A percentile compares a stretch with the other conserved stretches of the same genome.
Evolutionary conservation across 2,888 invertebrate genomes (phyloP).

Genomic region (Hymenopus coronatus): DNA sequence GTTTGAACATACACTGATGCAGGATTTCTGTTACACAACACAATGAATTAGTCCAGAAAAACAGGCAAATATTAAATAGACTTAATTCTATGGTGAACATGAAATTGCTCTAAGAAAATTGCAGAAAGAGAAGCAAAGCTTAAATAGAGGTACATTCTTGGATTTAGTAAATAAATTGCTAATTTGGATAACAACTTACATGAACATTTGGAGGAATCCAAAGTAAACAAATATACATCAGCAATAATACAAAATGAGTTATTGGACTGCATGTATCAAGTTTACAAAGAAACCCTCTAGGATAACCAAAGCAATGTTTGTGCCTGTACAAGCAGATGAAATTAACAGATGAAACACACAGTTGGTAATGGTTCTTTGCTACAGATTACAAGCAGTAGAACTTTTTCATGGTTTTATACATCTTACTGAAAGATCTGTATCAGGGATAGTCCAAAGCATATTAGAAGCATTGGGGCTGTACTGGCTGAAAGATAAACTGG

Average conservation of each 20-base stretch:
- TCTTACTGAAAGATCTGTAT: background rate
- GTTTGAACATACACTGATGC: background rate
- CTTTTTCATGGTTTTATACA: background rate
- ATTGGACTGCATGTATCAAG: background rate
- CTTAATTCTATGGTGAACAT: background rate
- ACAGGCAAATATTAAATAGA: background rate
- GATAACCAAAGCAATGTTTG: background rate
- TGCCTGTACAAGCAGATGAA: background rate
- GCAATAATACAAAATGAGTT: background rate
- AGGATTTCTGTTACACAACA: background rate
- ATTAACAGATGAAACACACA: background rate
- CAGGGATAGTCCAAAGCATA: background rate
- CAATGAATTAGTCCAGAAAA: background rate
- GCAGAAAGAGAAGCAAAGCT: background rate
- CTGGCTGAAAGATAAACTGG: background rate
- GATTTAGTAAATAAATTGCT: background rate
- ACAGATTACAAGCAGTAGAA: background rate
- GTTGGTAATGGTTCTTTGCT: background rate
- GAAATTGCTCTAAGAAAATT: background rate
- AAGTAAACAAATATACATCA: background rate
- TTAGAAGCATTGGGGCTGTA: background rate
- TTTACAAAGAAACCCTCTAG: background rate
- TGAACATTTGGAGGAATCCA: background rate
- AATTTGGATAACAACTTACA: background rate
- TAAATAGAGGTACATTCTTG: background rate